Evolutionary conservation across 2,113 vertebrate species (phyloP), one percentile per base, ranked within the genome.

Genomic region (Periophthalmus modestus): DNA sequence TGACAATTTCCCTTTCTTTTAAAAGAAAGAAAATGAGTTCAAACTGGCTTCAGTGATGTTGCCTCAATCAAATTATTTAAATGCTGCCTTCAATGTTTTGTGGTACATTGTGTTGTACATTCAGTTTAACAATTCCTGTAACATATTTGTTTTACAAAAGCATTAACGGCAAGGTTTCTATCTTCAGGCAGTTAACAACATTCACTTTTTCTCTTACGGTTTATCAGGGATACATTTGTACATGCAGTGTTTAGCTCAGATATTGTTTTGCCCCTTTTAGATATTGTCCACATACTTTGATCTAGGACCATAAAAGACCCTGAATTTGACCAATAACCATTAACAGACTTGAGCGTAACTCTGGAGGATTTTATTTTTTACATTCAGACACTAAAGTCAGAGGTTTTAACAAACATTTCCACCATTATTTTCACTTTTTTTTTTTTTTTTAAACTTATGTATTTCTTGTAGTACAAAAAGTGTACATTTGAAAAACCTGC

Each of bases 1-100:
- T 99, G 93, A 96, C 3, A 61, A 33, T 47, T 13, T 12, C 24
- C 71, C 79, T 3, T 33, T 65, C 46, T 34, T 62, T 62, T 6
- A 28, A 5, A 3, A 61, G 24, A 61, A 57, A 21, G n/a, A 57
- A 57, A 21, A 21, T 21, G 1, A 61, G 58, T 61, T 61, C 28
- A 59, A 59, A 34, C 59, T 18, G 28, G 28, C 28, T 33, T 62
- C 28, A 34, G 24, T 18, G 14, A 62, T 18, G 59, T 62, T 70
- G 23, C 61, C 76, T 59, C 34, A 47, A 72, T 58, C 63, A 78
- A 82, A 80, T 54, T 43, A 63, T 86, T 87, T 33, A 66, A 34
- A 11, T 58, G 62, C 69, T 82, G 70, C 79, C 77, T 78, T 69
- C 68, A 61, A 57, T 46, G 61, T 70, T 77, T 75, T 52, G 34